Evolutionary conservation across 2,888 invertebrate species (phyloP).

Genomic region (Cylloceria caligata): DNA sequence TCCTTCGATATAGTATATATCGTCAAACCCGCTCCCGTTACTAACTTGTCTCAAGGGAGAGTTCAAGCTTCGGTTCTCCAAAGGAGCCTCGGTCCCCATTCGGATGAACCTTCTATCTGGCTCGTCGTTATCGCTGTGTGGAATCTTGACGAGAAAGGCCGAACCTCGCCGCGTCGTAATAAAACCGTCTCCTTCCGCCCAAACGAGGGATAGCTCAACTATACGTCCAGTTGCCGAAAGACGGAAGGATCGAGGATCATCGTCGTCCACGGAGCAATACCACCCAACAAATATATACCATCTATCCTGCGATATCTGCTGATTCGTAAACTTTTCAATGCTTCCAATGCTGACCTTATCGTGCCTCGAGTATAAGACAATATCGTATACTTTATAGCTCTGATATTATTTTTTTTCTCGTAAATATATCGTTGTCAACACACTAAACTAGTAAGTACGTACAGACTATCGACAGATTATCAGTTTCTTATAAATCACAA

Average conservation of each 20-base stretch:
- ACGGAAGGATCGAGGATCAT: slow-evolving; percentile 40
- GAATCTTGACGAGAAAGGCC: slow-evolving; percentile 47
- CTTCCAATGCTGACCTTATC: slow-evolving; percentile 62
- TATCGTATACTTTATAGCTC: slow-evolving; percentile 15
- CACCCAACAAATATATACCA: slow-evolving; percentile 57
- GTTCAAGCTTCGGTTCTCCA: slow-evolving; percentile 22
- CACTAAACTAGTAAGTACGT: slow-evolving; percentile 36
- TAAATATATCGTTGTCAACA: slow-evolving; percentile 49
- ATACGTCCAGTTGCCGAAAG: slow-evolving; percentile 41
- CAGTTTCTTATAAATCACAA: slow-evolving; percentile 20
- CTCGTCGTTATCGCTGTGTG: slow-evolving; percentile 54
- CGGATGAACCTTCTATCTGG: slow-evolving; percentile 29
- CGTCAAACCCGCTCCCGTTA: slow-evolving; percentile 23
- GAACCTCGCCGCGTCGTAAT: slow-evolving; percentile 47
- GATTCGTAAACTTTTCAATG: slow-evolving; percentile 75
- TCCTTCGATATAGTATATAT: slow-evolving; percentile 25
- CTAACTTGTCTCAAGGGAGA: slow-evolving; percentile 45
- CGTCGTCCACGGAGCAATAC: slow-evolving; percentile 35
- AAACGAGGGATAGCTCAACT: slow-evolving; percentile 29
- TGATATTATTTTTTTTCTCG: slow-evolving; percentile 64
- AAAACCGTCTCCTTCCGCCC: slow-evolving; percentile 45
- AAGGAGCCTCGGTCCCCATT: slow-evolving; percentile 10
- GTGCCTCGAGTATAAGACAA: slow-evolving; percentile 29
- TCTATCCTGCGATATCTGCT: slow-evolving; percentile 48
- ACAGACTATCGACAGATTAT: neutral